A percentile compares a stretch with the other conserved stretches of the same genome.
These are phyloP conservation scores for Limnephilus auricula DNA, from an alignment of 2,888 invertebrate genomes.

Conservation along the genomic window DNA sequence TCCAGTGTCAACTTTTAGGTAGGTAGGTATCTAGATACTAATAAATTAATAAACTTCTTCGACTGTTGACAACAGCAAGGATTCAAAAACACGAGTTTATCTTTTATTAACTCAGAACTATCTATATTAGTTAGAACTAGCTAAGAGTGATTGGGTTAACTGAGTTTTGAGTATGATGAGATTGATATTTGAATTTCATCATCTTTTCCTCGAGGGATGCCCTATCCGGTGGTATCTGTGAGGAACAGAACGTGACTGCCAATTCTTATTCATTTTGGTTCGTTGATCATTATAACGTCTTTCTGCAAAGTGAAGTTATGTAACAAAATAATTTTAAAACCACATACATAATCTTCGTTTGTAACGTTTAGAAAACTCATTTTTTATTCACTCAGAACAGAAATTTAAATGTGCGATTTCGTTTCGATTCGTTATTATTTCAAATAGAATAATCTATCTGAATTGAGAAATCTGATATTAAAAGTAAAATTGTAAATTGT, in stretches of 20 bases:
- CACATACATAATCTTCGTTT: neutral
- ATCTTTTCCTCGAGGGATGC: slow-evolving; percentile 2
- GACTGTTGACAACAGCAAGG: neutral
- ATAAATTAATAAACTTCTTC: neutral
- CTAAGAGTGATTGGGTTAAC: neutral
- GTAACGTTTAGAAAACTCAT: neutral
- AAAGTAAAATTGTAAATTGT: neutral
- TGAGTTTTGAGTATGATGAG: neutral
- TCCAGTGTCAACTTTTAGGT: neutral
- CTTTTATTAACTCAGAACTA: neutral
- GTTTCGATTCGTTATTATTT: neutral
- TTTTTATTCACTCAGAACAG: neutral
- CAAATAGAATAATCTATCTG: neutral
- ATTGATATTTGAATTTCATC: neutral
- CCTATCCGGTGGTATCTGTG: neutral
- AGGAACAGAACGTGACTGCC: neutral
- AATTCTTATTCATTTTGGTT: neutral
- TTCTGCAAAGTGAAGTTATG: neutral
- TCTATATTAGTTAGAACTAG: neutral
- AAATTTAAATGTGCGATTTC: neutral
- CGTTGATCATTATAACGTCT: neutral
- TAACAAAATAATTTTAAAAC: neutral
- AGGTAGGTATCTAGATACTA: too few relatives aligned
- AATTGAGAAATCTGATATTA: neutral
- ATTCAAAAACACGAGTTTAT: neutral